Evolutionary conservation across 2,888 invertebrate genomes (phyloP).

Genomic region (Alentia gelatinosa): DNA sequence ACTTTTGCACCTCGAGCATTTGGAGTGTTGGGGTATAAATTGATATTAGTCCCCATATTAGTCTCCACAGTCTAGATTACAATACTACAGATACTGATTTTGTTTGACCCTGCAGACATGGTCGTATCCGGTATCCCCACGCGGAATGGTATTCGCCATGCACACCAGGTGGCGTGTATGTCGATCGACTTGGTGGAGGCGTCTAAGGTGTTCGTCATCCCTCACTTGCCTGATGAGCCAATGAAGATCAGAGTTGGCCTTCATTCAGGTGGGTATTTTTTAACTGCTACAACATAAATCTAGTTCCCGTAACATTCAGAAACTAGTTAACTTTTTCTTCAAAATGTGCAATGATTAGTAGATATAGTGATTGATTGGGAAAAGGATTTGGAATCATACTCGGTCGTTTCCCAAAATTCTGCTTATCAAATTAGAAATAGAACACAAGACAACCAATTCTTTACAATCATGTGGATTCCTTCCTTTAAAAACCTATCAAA

Average conservation of each 20-base stretch:
- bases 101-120: constrained; percentile 69
- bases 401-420: too few relatives aligned
- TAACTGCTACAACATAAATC: too few relatives aligned
- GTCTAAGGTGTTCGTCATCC: constrained; percentile 70
- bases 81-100: background rate
- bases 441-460: too few relatives aligned
- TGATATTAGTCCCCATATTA: background rate
- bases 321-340: too few relatives aligned
- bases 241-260: constrained; percentile 74
- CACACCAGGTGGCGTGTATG: constrained; percentile 72
- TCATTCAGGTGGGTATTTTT: constrained; percentile 69
- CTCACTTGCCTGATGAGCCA: constrained; percentile 70
- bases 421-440: too few relatives aligned
- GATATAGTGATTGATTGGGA: too few relatives aligned
- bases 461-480: too few relatives aligned
- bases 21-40: background rate
- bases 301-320: too few relatives aligned
- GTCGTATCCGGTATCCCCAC: constrained; percentile 75
- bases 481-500: too few relatives aligned
- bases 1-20: background rate
- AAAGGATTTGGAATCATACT: too few relatives aligned
- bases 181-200: constrained; percentile 71
- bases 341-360: too few relatives aligned
- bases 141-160: constrained; percentile 67
- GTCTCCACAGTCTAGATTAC: background rate